Percentiles rank a stretch among this genome's conserved stretches.
Conservation (phyloP, 2,113 vertebrate genomes). For the Tyto alba region DNA sequence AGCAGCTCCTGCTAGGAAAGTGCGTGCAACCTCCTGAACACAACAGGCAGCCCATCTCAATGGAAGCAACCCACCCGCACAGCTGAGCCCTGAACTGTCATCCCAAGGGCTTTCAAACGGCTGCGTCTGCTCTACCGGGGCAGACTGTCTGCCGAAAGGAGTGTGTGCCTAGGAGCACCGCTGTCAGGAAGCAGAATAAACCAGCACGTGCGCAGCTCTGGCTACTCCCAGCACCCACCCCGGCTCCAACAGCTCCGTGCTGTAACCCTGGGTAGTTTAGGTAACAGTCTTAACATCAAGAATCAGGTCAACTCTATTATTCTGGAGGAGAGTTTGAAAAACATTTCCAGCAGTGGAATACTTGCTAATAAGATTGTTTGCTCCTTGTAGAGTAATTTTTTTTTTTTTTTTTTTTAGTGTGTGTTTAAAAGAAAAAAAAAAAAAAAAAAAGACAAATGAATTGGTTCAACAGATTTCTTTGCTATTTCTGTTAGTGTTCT, state of each 20-base stretch:
- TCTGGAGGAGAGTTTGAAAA: not conserved
- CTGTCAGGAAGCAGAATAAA: not conserved
- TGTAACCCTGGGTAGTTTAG: fast-evolving
- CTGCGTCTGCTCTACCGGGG: fast-evolving
- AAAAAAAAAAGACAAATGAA: not conserved
- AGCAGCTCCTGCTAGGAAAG: not conserved
- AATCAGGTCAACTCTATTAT: not conserved
- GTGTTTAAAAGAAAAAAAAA: not conserved
- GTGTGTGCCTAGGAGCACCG: not conserved
- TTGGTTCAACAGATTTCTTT: not conserved
- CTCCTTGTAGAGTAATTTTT: not conserved
- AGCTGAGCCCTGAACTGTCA: fast-evolving
- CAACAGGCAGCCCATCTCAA: fast-evolving
- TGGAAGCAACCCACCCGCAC: not conserved
- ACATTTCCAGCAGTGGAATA: not conserved
- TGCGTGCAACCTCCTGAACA: fast-evolving
- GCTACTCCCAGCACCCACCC: not conserved
- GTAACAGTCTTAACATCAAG: not conserved
- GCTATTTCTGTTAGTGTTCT: not conserved
- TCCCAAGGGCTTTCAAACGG: not conserved
- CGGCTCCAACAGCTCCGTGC: not conserved
- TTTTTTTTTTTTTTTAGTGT: not conserved
- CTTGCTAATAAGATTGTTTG: not conserved
- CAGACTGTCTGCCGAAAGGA: not conserved
- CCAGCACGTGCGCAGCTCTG: not conserved